A percentile compares a stretch with the other conserved stretches of the same genome.
phyloP scores from a whole-genome alignment of 2,113 vertebrate species.

The Boulengeromyrus knoepffleri region DNA sequence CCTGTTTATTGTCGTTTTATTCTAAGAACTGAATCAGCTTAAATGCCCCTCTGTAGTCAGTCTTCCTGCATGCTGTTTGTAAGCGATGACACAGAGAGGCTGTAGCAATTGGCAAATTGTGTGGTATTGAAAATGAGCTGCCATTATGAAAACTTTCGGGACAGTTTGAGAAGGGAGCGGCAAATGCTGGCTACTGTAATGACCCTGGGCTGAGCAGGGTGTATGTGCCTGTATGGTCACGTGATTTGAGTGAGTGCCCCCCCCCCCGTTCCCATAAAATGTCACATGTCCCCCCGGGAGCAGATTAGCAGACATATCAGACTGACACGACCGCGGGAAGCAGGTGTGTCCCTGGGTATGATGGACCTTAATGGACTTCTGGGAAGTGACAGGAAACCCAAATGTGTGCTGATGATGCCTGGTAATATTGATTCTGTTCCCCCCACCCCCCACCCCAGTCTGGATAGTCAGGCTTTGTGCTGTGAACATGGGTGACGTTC shows the following conservation, averaged over 20 bases:
- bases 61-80: not conserved
- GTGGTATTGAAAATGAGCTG: not conserved
- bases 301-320: not conserved
- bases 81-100: not conserved
- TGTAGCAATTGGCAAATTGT: not conserved
- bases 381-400: not conserved
- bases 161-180: not conserved
- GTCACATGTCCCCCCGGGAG: not conserved
- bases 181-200: not conserved
- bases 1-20: not conserved
- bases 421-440: not conserved
- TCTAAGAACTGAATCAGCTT: not conserved
- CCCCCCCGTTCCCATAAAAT: not conserved
- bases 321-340: not conserved
- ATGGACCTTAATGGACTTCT: slow-evolving; percentile 9
- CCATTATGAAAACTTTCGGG: not conserved
- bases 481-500: not conserved
- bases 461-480: not conserved
- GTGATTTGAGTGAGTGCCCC: not conserved
- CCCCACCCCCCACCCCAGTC: too few relatives aligned
- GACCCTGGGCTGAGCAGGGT: not conserved
- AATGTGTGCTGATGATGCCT: not conserved
- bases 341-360: not conserved
- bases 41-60: not conserved
- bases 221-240: not conserved